Conservation (phyloP, 1,140 invertebrate species). For the Drosophila obscura region DNA sequence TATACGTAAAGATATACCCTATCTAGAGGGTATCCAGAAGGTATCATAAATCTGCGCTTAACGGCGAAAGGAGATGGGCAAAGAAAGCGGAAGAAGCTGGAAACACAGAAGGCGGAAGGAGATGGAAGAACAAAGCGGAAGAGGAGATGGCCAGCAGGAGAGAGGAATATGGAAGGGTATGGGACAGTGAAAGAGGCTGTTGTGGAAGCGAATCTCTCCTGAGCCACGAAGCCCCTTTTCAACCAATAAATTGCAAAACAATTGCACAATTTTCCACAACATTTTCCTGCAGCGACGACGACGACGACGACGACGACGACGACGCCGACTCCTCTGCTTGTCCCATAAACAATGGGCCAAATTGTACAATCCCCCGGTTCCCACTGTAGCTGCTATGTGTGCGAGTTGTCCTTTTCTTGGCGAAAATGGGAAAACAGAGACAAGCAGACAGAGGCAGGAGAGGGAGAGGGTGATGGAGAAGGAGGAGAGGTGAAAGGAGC, state of each 20-base stretch:
- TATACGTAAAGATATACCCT: neutral
- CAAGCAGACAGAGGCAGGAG: neutral
- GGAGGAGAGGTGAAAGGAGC: conserved; percentile 69
- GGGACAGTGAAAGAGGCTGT: no score
- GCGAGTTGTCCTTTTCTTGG: conserved; percentile 77
- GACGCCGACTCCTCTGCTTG: conserved; percentile 44
- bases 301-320: conserved; percentile 10
- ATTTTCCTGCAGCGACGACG: conserved; percentile 51
- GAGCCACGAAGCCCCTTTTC: conserved; percentile 45
- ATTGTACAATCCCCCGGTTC: conserved; percentile 57
- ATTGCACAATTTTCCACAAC: conserved; percentile 83
- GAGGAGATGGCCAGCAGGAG: no score
- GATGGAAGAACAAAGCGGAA: neutral
- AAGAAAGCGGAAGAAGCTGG: conserved; percentile 12
- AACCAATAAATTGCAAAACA: conserved; percentile 82
- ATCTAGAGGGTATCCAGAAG: conserved; percentile 10
- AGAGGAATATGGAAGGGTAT: no score
- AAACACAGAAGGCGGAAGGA: conserved; percentile 6
- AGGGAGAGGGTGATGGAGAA: neutral
- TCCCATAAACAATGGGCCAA: conserved; percentile 78
- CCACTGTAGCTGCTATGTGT: conserved; percentile 20
- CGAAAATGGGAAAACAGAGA: conserved; percentile 44
- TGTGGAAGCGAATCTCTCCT: no score
- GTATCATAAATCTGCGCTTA: conserved; percentile 58
- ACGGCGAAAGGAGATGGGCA: conserved; percentile 1